Base-by-base conservation (phyloP, 2,113 vertebrate species). In the Gracilinanus agilis region DNA sequence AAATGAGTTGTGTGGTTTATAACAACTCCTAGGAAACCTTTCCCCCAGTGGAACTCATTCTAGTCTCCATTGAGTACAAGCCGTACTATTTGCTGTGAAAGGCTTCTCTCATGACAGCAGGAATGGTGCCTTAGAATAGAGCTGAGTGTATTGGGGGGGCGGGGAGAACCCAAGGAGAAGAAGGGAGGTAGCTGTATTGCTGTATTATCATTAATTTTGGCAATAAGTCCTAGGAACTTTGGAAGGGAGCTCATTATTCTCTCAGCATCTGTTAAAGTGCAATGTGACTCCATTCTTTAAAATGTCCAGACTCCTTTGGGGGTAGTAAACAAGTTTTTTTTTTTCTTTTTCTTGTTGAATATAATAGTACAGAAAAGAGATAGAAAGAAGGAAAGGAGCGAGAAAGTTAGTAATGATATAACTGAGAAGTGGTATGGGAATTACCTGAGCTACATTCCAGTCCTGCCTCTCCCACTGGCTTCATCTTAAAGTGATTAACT, bases 1-100 rank as follows among this genome's bases (percentile, higher is more conserved):
- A 89, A 91, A 91, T 10, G 90, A 44, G 25, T 90, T 34, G 5
- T 93, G 54, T 93, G 89, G n/a, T 55, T 95, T 95, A 67, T n/a
- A 44, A n/a, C 55, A 83, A 89, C 91, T 94, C 91, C 58, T 24
- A 89, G 54, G 58, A 97, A 93, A 91, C 49, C 24, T 27, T 90
- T 91, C 91, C 89, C 90, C 34, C 75, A 93, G 93, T 19, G 75
- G n/a, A 83, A 27, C 53, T 90, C 89, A 44, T 56, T 92, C 55
- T 55, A 2, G n/a, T 58, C 93, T 89, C 90, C 90, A 90, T 58
- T 23, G 44, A 91, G 44, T 0, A 0, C 40, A 67, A 7, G 21
- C 49, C 61, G 40, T 34, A 29, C 24, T 44, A 34, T 11, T 93
- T 90, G 61, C 89, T 44, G 54, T 83, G 61, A 23, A 75, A 91